phyloP scores from a whole-genome alignment of 2,113 vertebrate genomes.

The Eublepharis macularius region DNA sequence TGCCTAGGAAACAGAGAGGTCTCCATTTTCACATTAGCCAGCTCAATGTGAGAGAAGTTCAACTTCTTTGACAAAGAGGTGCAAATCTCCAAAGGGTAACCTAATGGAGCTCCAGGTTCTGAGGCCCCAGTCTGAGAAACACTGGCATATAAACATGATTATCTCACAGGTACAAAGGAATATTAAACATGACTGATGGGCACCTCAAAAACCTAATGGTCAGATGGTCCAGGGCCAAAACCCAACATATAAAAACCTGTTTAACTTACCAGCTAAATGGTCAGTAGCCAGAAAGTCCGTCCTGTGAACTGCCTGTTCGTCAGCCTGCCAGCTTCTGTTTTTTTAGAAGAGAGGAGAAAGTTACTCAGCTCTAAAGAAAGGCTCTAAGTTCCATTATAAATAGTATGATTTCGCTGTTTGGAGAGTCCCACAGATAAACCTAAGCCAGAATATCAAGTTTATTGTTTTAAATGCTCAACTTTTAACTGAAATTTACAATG shows the following conservation, averaged over 20 bases:
- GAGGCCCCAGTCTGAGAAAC: no score
- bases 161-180: no score
- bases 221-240: not conserved
- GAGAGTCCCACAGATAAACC: not conserved
- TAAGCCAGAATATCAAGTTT: not conserved
- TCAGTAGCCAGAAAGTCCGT: slow-evolving; percentile 99
- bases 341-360: not conserved
- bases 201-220: not conserved
- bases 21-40: no score
- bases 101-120: no score
- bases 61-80: no score
- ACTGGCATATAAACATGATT: no score
- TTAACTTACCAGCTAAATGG: slow-evolving; percentile 97
- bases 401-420: not conserved
- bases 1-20: no score
- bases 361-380: not conserved
- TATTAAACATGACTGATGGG: not conserved
- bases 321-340: slow-evolving; percentile 99
- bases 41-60: no score
- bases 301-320: slow-evolving; percentile 90
- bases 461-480: no score
- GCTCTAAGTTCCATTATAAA: not conserved
- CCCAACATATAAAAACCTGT: not conserved
- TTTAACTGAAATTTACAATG: no score
- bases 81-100: no score